These are phyloP conservation scores for Flexamia atlantica DNA, from an alignment of 2,888 invertebrate genomes.

Conservation along the genomic window DNA sequence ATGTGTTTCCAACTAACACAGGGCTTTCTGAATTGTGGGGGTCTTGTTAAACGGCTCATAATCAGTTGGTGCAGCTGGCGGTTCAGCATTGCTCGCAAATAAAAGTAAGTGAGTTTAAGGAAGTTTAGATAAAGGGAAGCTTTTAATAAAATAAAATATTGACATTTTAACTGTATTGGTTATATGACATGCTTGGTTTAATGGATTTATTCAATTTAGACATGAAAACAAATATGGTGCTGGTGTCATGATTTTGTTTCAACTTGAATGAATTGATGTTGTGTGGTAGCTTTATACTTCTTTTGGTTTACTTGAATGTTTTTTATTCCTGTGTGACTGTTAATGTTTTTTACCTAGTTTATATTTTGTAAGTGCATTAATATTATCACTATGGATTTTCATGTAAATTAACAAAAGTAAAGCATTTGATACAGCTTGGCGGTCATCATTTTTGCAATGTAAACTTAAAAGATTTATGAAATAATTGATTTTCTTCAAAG, in stretches of 20 bases:
- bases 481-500: too few relatives aligned
- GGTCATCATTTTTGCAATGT: too few relatives aligned
- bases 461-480: too few relatives aligned
- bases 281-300: slow-evolving; percentile 31
- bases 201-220: neutral
- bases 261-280: slow-evolving; percentile 34
- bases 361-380: neutral
- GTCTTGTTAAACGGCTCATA: neutral
- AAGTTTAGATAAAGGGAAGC: slow-evolving; percentile 7
- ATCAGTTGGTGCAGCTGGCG: slow-evolving; percentile 7
- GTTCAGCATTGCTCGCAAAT: neutral
- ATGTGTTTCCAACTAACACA: slow-evolving; percentile 5
- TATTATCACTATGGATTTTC: neutral
- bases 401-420: neutral
- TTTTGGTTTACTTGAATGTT: slow-evolving; percentile 7
- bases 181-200: slow-evolving; percentile 4
- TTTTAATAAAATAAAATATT: neutral
- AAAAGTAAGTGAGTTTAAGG: slow-evolving; percentile 11
- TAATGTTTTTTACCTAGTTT: neutral
- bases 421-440: too few relatives aligned
- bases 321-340: slow-evolving; percentile 32
- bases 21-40: slow-evolving; percentile 1
- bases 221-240: neutral
- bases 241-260: slow-evolving; percentile 13
- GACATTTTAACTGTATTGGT: neutral